Base-by-base conservation (phyloP, 2,888 invertebrate genomes). In the Cotesia congregata region DNA sequence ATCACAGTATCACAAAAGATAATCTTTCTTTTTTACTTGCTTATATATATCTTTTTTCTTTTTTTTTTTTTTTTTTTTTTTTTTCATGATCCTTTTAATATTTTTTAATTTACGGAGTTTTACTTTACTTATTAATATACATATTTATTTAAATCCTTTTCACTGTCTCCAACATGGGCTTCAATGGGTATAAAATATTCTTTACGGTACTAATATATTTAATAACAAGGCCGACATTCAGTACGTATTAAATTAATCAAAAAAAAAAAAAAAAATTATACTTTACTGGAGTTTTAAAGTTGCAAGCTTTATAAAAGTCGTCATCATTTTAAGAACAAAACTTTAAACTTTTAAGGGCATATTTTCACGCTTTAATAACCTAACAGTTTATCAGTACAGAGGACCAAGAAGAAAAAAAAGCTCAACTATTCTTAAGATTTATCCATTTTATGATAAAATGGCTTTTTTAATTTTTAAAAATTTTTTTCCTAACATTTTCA, bases 1-100 rank as follows among this genome's bases (percentile, higher is more conserved):
- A 70, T 70, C 40, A 70, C 60, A 71, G 71, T 71, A 71, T 71
- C 71, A 60, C 60, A 71, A 60, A 60, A 71, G 17, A 71, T 71
- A 59, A 71, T 71, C 61, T 61, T 9, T 40, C 50, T 41, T 9
- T 40, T 41, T 9, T 9, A n/a, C 30, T 12, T 41, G 41, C 15
- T 40, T 7, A 17, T 41, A 69, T 40, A 17, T 41, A 69, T 40
- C 12, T 41, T 39, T 68, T 40, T 39, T n/a, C 7, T 7, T 15
- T 59, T 50, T 9, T 69, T 7, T 50, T 50, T 4, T 41, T 15
- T n/a, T 15, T 69, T n/a, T 38, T 50, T 41, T 15, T 69, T 59
- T 69, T 0, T 17, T 50, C 30, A 30, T 50, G 17, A 20, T 68
- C 12, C 40, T 17, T 67, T 67, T 67, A 1, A 7, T 20, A 30